Evolutionary conservation across 64 coral and sea anemone genomes (phyloP), one percentile per base, ranked within the genome.

Genomic region (Astreopora myriophthalma): DNA sequence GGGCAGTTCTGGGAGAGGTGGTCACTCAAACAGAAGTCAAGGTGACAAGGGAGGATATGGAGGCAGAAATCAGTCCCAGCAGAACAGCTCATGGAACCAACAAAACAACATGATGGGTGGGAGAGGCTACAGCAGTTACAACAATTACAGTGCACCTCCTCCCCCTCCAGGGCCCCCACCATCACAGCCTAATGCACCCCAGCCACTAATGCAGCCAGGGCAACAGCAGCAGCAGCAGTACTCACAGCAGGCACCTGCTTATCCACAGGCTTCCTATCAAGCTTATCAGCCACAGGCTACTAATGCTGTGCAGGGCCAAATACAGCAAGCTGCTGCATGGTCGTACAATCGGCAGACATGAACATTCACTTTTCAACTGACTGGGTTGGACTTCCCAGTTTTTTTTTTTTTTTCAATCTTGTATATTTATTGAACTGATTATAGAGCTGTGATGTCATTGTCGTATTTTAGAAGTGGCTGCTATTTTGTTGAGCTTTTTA

Each of bases 211-310:
- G 91, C 88, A 94, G 38, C 86, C 87, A n/a, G 20, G 57, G 0
- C 88, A 94, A 25, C 92, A 94, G 22, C 88, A 89, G 55, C 93
- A 95, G 65, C 88, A 79, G 24, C 93, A 94, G 29, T 87, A 95
- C 48, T 60, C 78, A 26, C 91, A 95, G 27, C 87, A 90, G 64
- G 23, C 79, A 3, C 32, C 57, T 57, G 79, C 87, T 1, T 94
- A 94, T 29, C 28, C 88, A n/a, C 93, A 94, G 34, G 62, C 93
- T 3, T 70, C 65, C 39, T 74, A 87, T 24, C 85, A 87, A 74
- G 9, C 79, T 34, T 83, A 83, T 32, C 55, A 63, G 32, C 79
- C 58, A 37, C 79, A 83, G 57, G 79, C 79, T 38, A 83, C 79
- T 7, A 83, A 83, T 83, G 52, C 79, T 83, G 79, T 62, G 33